These are phyloP conservation scores for Euphydryas editha DNA, from an alignment of 2,888 invertebrate species.

Conservation along the genomic window DNA sequence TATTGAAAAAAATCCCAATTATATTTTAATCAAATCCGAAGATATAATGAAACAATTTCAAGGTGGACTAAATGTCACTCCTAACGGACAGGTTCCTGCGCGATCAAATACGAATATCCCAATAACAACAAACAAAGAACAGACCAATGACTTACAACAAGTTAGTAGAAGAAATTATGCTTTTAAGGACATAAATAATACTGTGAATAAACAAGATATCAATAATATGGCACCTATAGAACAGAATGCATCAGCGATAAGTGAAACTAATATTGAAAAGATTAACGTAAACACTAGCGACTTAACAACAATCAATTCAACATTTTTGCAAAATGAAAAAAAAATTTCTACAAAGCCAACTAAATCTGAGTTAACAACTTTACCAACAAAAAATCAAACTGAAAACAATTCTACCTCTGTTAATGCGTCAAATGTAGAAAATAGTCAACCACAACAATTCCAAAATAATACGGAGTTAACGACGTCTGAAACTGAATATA, in stretches of 20 bases:
- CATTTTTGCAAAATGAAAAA: background rate
- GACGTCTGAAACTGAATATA: background rate
- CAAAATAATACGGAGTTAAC: background rate
- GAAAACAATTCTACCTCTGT: background rate
- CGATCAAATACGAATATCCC: background rate
- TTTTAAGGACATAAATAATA: background rate
- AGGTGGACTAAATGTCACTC: conserved; percentile 43
- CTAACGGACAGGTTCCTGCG: no score
- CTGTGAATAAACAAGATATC: background rate
- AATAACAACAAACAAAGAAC: background rate
- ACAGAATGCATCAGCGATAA: background rate
- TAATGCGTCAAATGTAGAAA: background rate
- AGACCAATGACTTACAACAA: background rate
- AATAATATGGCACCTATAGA: background rate
- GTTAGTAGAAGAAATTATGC: background rate
- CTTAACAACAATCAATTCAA: background rate
- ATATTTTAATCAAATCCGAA: conserved; percentile 44
- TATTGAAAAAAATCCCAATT: conserved; percentile 48
- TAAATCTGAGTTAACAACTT: background rate
- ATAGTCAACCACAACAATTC: background rate
- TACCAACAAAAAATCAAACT: background rate
- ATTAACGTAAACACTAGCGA: background rate
- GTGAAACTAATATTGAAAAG: background rate
- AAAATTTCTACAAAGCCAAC: background rate
- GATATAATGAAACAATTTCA: conserved; percentile 50